A percentile compares a stretch with the other conserved stretches of the same genome.
Evolutionary conservation across 2,888 invertebrate genomes (phyloP).

Genomic region (Lepidonotus clava): DNA sequence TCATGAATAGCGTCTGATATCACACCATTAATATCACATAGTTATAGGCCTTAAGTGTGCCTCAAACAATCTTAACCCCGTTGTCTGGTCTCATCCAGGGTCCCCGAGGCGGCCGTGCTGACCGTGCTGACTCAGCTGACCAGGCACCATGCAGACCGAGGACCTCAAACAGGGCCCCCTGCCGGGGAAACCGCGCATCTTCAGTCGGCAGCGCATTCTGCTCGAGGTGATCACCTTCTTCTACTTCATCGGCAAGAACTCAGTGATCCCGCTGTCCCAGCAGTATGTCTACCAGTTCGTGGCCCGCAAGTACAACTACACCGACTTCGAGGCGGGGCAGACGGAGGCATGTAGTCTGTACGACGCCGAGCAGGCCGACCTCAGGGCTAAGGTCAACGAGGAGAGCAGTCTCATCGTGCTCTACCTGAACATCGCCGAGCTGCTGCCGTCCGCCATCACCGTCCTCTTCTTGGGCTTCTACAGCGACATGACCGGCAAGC

Average conservation of each 20-base stretch:
- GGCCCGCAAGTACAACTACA: conserved; percentile 64
- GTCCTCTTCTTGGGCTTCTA: conserved; percentile 78
- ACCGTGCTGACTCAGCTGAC: too few relatives aligned
- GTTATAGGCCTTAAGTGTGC: too few relatives aligned
- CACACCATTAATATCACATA: too few relatives aligned
- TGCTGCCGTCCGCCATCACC: conserved; percentile 75
- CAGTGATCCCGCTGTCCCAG: conserved; percentile 65
- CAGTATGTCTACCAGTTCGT: conserved; percentile 65
- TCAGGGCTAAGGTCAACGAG: conserved; percentile 61
- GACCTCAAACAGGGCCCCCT: neutral
- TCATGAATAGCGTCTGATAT: too few relatives aligned
- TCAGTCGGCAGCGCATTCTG: conserved; percentile 60
- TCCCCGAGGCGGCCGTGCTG: too few relatives aligned
- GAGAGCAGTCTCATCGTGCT: conserved; percentile 66
- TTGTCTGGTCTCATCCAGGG: too few relatives aligned
- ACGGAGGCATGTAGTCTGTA: conserved; percentile 23
- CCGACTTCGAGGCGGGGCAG: conserved; percentile 42
- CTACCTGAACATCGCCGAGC: conserved; percentile 77
- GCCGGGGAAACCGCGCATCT: conserved; percentile 39
- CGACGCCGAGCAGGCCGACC: conserved; percentile 42
- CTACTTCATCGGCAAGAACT: conserved; percentile 66
- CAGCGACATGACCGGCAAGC: conserved; percentile 76
- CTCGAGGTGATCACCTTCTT: conserved; percentile 64
- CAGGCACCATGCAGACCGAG: conserved; percentile 41
- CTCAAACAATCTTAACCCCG: too few relatives aligned